A percentile compares a stretch with the other conserved stretches of the same genome.
Evolutionary conservation across 2,797 vertebrate species (phyloP).

Genomic region (Astyanax mexicanus): DNA sequence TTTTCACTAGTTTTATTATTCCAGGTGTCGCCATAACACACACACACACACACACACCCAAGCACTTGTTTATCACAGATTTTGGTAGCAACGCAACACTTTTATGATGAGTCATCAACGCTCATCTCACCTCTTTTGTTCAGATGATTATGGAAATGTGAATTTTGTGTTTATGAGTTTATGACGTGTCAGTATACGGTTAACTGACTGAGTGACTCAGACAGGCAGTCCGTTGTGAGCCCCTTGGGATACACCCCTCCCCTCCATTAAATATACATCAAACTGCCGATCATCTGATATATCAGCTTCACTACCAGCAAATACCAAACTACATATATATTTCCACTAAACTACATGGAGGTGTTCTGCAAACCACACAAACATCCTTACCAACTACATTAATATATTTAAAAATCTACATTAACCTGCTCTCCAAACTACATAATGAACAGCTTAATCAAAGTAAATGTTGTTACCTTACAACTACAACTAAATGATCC

Average conservation of each 20-base stretch:
- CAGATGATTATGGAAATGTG: not conserved
- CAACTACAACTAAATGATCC: too few relatives aligned
- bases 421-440: not conserved
- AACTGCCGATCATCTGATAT: not conserved
- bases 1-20: slow-evolving; percentile 1
- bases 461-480: too few relatives aligned
- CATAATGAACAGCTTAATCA: not conserved
- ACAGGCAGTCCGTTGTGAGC: not conserved
- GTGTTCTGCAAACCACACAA: not conserved
- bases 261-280: not conserved
- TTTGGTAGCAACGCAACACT: not conserved
- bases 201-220: not conserved
- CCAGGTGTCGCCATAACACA: slow-evolving; percentile 14
- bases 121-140: not conserved
- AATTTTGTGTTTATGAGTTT: not conserved
- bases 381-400: not conserved
- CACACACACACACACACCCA: too few relatives aligned
- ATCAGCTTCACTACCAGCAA: not conserved
- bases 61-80: not conserved
- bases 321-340: not conserved
- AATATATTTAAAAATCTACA: not conserved
- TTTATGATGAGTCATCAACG: not conserved
- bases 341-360: not conserved
- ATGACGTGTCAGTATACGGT: not conserved
- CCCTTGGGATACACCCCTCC: not conserved